These are phyloP conservation scores for Coryphaenoides rupestris DNA, from an alignment of 2,113 vertebrate genomes.

Conservation along the genomic window DNA sequence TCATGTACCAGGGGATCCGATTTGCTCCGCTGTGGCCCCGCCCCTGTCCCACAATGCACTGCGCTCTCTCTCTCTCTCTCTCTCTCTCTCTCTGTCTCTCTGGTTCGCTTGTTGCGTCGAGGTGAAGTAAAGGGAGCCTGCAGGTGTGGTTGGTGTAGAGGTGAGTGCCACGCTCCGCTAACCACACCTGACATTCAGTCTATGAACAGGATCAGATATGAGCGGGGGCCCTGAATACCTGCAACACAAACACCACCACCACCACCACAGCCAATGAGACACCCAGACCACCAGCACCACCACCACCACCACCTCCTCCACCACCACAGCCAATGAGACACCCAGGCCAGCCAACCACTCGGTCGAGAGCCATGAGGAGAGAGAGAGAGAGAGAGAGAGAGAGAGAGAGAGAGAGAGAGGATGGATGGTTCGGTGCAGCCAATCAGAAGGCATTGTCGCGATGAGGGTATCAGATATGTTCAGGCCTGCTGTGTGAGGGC, in stretches of 20 bases:
- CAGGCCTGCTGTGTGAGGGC: conserved; percentile 9
- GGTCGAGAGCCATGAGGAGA: conserved; percentile 22
- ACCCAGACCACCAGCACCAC: conserved; percentile 13
- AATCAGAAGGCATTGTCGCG: background rate
- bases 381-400: conserved; percentile 4
- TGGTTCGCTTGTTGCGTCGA: too few relatives aligned
- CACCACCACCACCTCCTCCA: background rate
- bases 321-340: conserved; percentile 25
- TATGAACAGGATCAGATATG: conserved; percentile 62
- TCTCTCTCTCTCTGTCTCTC: too few relatives aligned
- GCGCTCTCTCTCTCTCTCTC: too few relatives aligned
- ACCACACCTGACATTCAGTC: conserved; percentile 57
- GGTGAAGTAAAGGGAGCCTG: too few relatives aligned
- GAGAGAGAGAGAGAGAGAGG: too few relatives aligned
- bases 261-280: background rate
- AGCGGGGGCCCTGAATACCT: conserved; percentile 41
- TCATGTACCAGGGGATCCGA: conserved; percentile 48
- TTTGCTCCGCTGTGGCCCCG: conserved; percentile 14
- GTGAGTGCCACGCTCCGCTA: conserved; percentile 50
- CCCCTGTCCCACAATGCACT: conserved; percentile 9
- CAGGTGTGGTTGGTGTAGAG: too few relatives aligned
- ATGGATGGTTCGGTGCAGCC: background rate
- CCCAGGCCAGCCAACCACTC: background rate
- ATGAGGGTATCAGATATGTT: conserved; percentile 33
- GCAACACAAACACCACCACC: conserved; percentile 55